Evolutionary conservation across 2,113 vertebrate species (phyloP), one percentile per base, ranked within the genome.

Genomic region (Alosa alosa): DNA sequence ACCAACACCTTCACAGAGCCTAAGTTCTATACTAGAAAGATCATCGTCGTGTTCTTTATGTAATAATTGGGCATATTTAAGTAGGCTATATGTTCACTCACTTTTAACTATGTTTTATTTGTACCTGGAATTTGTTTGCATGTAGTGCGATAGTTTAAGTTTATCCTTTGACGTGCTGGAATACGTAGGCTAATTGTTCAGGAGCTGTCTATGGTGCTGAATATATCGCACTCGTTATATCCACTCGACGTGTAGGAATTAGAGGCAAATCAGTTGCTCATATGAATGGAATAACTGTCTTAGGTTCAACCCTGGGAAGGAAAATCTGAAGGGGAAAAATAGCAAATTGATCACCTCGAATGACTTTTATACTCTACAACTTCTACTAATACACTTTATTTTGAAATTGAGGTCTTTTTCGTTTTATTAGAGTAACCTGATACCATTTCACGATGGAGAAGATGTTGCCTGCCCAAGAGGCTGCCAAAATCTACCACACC

Each of bases 401-500:
- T 11, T 31, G 0, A 1, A 2, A 22, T n/a, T 7, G 20, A 18
- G 3, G 0, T n/a, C n/a, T 31, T 68, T 68, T 68, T 68, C 64
- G n/a, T 68, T 68, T 68, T 31, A 31, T 31, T 68, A 68, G 13
- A 15, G 18, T 60, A 18, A 60, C 55, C 55, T 13, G 75, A 85
- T 18, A 52, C n/a, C 8, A 25, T 68, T 68, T 86, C 49, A 81
- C 86, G 85, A 97, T 97, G 96, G 87, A 92, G 75, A 96, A 97
- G 82, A 92, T 99, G 94, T 93, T 99, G 82, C 97, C 98, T 9
- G 98, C 98, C 15, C 95, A 97, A 90, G 98, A 99, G 91, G 98
- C 98, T 0, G 97, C 98, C 0, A 96, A 95, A 91, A 99, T 99
- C 92, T 99, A 99, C 88, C 98, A 99, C 90, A 99, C 98, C 85